Base-by-base conservation (phyloP, 1,140 invertebrate species). In the Berghia stephanieae region DNA sequence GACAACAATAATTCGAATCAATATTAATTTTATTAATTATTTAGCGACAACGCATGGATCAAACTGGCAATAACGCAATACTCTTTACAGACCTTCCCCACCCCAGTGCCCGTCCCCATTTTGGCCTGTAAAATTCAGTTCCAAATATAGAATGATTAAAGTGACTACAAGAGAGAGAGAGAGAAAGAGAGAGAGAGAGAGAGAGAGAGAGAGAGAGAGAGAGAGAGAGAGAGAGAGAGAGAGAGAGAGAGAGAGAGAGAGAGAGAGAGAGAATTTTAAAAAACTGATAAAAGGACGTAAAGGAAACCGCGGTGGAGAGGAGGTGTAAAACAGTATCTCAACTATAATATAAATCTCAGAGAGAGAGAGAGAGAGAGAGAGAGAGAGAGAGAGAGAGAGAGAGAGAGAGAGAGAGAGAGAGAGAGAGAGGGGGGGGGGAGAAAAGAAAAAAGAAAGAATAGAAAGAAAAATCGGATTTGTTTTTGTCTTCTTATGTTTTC, bases 191-290 rank as follows among this genome's bases (percentile, higher is more conserved):
- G 73, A 44, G 10, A 38, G 10, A 34, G 18, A 38, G 36, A n/a
- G 5, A 67, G 31, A 34, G 1, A 63, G 1, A 16, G 43, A 73
- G 24, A 38, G 13, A 73, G 31, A 43, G 66, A 67, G 66, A 67
- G 66, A 67, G 66, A 67, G 66, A 67, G 66, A 67, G 66, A 67
- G 66, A 67, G 66, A 67, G 66, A 67, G 66, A 67, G 66, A 67
- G 66, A 67, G 24, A 67, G 66, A 67, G 24, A 67, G 66, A 67
- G 24, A 67, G 66, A 34, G n/a, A 34, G 27, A 34, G n/a, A n/a
- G n/a, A n/a, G n/a, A n/a, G n/a, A n/a, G n/a, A n/a, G n/a, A 44
- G 36, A 36, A 18, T 43, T n/a, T 16, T 18, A 42, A 70, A 70
- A 36, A 42, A 44, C n/a, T 52, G 44, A 72, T 1, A 55, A 31